These are phyloP conservation scores for Rhadinocentrus ornatus DNA, from an alignment of 2,797 vertebrate species.

Conservation along the genomic window DNA sequence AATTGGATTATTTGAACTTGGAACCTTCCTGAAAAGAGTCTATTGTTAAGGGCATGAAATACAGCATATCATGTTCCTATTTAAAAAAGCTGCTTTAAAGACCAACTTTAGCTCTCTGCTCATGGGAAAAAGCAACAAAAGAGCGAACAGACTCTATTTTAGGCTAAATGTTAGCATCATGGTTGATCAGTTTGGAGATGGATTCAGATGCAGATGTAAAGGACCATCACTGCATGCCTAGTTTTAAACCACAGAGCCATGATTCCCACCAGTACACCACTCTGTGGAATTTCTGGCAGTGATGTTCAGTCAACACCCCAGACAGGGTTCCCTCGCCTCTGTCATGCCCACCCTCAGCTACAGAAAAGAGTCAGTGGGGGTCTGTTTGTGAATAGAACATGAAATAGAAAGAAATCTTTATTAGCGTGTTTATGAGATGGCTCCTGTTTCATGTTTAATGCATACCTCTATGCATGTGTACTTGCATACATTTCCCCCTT, in stretches of 20 bases:
- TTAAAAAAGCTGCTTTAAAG: slow-evolving; percentile 1
- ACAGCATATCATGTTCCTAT: slow-evolving; percentile 8
- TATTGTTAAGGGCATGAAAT: slow-evolving; percentile 34
- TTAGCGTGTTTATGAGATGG: slow-evolving; percentile 47
- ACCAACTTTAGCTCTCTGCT: slow-evolving; percentile 8
- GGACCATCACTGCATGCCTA: slow-evolving; percentile 41
- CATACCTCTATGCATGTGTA: slow-evolving; percentile 31
- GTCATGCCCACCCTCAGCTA: slow-evolving; percentile 32
- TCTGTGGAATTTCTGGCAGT: slow-evolving; percentile 68
- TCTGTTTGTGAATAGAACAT: slow-evolving; percentile 36
- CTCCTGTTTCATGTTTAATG: slow-evolving; percentile 59
- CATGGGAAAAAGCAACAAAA: slow-evolving; percentile 11
- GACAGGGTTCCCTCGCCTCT: slow-evolving; percentile 41
- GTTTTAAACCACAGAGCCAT: slow-evolving; percentile 45
- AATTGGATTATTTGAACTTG: slow-evolving; percentile 44
- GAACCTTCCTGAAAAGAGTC: slow-evolving; percentile 51
- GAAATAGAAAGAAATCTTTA: slow-evolving; percentile 59
- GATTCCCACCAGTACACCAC: slow-evolving; percentile 50
- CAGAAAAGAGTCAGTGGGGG: slow-evolving; percentile 47
- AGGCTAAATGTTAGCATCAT: slow-evolving; percentile 24
- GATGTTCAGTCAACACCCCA: slow-evolving; percentile 49
- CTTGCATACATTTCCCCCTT: slow-evolving; percentile 27
- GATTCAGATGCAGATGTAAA: slow-evolving; percentile 18
- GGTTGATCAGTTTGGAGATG: slow-evolving; percentile 34
- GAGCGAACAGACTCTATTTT: slow-evolving; percentile 14